phyloP scores from a whole-genome alignment of 2,113 vertebrate genomes.

The Lipotes vexillifer region DNA sequence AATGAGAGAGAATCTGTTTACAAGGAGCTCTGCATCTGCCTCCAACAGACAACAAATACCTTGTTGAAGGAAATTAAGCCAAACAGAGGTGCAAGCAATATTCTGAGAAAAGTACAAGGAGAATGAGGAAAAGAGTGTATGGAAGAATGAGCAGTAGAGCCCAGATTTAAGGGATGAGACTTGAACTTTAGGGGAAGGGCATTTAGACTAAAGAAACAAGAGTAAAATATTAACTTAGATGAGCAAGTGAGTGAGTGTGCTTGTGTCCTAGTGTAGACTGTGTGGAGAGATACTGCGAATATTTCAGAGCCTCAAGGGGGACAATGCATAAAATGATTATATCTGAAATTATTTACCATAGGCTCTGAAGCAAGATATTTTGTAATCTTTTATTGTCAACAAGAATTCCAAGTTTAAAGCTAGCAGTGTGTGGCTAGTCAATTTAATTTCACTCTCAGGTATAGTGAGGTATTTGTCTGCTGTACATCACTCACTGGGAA shows the following conservation, averaged over 20 bases:
- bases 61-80: background rate
- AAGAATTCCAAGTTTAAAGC: conserved; percentile 7
- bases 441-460: background rate
- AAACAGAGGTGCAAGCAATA: background rate
- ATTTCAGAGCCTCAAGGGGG: background rate
- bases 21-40: background rate
- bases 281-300: background rate
- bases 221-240: background rate
- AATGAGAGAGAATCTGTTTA: background rate
- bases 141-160: background rate
- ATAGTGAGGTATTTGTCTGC: background rate
- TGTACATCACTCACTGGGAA: background rate
- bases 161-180: background rate
- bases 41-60: background rate
- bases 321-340: background rate
- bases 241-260: background rate
- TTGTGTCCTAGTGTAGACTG: background rate
- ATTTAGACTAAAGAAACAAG: background rate
- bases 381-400: conserved; percentile 12
- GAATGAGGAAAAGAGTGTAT: background rate
- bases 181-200: background rate
- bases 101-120: background rate
- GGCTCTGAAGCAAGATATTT: background rate
- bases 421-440: background rate
- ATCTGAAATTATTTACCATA: background rate